Percentiles rank a stretch among this genome's conserved stretches.
phyloP scores from a whole-genome alignment of 2,888 invertebrate species.

The Gnatocerus cornutus region DNA sequence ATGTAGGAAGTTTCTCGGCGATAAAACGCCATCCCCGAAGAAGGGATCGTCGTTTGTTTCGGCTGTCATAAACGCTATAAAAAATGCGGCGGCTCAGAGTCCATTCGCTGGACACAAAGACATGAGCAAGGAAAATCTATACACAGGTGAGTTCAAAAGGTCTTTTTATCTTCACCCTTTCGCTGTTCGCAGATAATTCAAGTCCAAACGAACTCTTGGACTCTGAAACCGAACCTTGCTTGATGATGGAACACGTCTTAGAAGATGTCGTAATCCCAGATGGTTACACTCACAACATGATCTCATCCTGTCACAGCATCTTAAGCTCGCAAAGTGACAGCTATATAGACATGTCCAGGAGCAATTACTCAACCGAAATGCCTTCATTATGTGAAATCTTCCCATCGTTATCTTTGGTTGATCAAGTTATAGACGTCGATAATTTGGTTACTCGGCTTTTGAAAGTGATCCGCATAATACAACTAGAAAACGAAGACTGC shows the following conservation, averaged over 20 bases:
- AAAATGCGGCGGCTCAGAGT: slow-evolving; percentile 73
- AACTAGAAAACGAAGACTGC: slow-evolving; percentile 80
- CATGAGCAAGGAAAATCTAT: slow-evolving; percentile 65
- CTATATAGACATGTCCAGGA: slow-evolving; percentile 80
- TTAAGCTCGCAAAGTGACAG: slow-evolving; percentile 75
- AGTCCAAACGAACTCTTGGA: slow-evolving; percentile 86
- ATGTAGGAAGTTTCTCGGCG: slow-evolving; percentile 62
- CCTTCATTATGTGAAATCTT: slow-evolving; percentile 72
- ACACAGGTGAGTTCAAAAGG: slow-evolving; percentile 58
- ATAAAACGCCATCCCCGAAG: slow-evolving; percentile 75
- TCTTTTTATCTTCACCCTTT: background rate
- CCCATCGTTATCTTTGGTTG: slow-evolving; percentile 77
- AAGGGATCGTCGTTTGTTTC: slow-evolving; percentile 80
- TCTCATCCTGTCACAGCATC: slow-evolving; percentile 76
- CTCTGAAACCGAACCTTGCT: slow-evolving; percentile 87
- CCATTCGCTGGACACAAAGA: slow-evolving; percentile 62
- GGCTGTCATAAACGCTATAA: slow-evolving; percentile 82
- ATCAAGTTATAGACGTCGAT: slow-evolving; percentile 85
- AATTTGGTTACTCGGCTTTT: slow-evolving; percentile 83
- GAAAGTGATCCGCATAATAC: slow-evolving; percentile 82
- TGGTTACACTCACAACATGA: slow-evolving; percentile 79
- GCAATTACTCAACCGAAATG: slow-evolving; percentile 61
- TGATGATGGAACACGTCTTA: slow-evolving; percentile 86
- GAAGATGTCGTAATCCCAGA: slow-evolving; percentile 80
- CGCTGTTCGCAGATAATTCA: slow-evolving; percentile 73